Evolutionary conservation across 35 echinoderm and acorn worm genomes (phyloP), one percentile per base, ranked within the genome.

Genomic region (Ophioderma brevispina): DNA sequence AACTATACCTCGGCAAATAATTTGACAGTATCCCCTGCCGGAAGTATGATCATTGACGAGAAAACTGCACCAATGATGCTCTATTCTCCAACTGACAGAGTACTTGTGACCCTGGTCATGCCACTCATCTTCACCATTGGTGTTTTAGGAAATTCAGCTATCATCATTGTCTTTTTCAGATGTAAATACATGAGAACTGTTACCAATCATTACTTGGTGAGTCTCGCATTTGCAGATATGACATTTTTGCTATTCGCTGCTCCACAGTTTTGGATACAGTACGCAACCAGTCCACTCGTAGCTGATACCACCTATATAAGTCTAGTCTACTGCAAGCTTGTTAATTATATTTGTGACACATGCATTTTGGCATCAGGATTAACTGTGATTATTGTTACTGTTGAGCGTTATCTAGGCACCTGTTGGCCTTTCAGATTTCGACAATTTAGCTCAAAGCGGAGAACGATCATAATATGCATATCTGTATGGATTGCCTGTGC

Each of bases 361-460:
- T 82, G 89, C 36, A 91, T 92, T 28, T 75, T 94, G 0, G 96
- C 92, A 37, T 98, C 96, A 4, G 90, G 89, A 23, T 89, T 92
- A 34, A 98, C 87, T 13, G 93, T 98, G 14, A 92, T 98, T 14
- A 39, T 94, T 25, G 92, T 98, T 6, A 98, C 96, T 0, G 85
- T 98, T 14, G 96, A 98, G 82, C 40, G 96, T 25, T 98, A 98
- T 38, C 81, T 98, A 18, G 93, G 93, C 55, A 94, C 92, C n/a
- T 98, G 96, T n/a, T 95, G 93, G 96, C 96, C 96, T 17, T 89
- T 91, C 64, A 94, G 89, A 75, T 98, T 94, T 59, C 89, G 88
- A 32, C 93, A 80, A 18, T 82, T 98, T 33, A 94, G 96, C 78
- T 95, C 96, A 21, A 89, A 81, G 79, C 85, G 79, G 23, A 78